Base-by-base conservation (phyloP, 2,113 vertebrate species). In the Nycticebus coucang region DNA sequence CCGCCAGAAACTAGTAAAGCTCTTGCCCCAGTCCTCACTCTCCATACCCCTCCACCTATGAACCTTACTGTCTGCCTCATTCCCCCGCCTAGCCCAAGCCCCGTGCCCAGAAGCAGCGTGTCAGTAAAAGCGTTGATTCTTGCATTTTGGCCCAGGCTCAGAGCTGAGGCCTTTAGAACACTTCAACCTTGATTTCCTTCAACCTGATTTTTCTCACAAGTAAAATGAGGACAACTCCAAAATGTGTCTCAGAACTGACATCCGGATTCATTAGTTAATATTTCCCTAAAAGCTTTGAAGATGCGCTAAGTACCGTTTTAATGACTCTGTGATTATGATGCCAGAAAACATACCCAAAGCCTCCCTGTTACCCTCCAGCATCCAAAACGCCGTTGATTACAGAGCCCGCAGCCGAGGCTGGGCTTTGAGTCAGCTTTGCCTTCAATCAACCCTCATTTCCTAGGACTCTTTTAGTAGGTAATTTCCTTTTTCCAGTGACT, bases 401-500 rank as follows among this genome's bases (percentile, higher is more conserved):
- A 72, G 1, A 33, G 72, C 1, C 45, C 45, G 45, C 45, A 50
- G 72, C 85, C 1, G 0, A 15, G 14, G 72, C 45, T 45, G 50
- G 11, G 33, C 55, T 64, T 60, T 35, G 50, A 85, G 87, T 74
- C 22, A 81, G 57, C 28, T 41, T 95, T 89, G 94, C 74, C 96
- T 93, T 85, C 75, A 21, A 28, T n/a, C 71, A 89, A 37, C 62
- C 74, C 68, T 93, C 86, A 91, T 97, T 94, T 96, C 97, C 93
- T 88, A 95, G 78, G 64, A 80, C 78, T 95, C 68, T 86, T 95
- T 97, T 96, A 97, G 37, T 80, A 95, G 62, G 93, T 87, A 87
- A 95, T 96, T 97, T 97, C 94, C 96, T 96, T 96, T 85, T 97
- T 96, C 95, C 93, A 94, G 95, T 81, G 50, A 86, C 82, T 95